Percentiles rank a stretch among this genome's conserved stretches.
Evolutionary conservation across 1,140 invertebrate species (phyloP).

Genomic region (Lucilia cuprina): DNA sequence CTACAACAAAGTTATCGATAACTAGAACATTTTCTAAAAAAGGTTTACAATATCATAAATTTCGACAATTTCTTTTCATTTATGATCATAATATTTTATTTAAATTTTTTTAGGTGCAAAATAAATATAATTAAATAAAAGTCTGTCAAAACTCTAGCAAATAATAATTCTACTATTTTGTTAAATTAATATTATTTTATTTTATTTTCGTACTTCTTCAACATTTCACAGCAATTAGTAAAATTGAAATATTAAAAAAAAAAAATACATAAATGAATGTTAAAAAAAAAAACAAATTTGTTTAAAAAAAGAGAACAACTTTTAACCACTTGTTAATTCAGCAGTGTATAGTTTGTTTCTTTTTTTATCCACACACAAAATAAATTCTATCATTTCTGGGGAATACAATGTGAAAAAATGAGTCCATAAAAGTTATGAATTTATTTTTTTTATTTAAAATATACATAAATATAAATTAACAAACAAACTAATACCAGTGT

Average conservation of each 20-base stretch:
- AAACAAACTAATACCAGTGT: not conserved
- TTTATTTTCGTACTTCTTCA: not conserved
- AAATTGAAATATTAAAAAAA: not conserved
- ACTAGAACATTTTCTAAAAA: too few relatives aligned
- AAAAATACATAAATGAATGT: too few relatives aligned
- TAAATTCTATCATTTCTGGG: not conserved
- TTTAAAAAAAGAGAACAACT: not conserved
- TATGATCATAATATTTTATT: too few relatives aligned
- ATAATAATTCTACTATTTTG: too few relatives aligned
- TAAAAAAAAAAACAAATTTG: not conserved
- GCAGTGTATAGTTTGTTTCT: not conserved
- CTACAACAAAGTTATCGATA: too few relatives aligned
- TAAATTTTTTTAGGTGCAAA: too few relatives aligned
- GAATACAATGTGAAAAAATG: not conserved
- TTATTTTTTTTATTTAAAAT: not conserved
- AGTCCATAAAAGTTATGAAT: not conserved
- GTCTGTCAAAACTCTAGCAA: too few relatives aligned
- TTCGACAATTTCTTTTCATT: too few relatives aligned
- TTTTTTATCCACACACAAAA: too few relatives aligned
- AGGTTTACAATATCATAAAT: too few relatives aligned
- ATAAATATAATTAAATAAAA: too few relatives aligned
- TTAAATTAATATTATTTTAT: too few relatives aligned
- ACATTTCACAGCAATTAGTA: slow-evolving; percentile 5
- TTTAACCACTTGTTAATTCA: not conserved
- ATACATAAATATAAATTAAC: not conserved